Evolutionary conservation across 2,797 vertebrate species (phyloP).

Genomic region (Sebastes umbrosus): DNA sequence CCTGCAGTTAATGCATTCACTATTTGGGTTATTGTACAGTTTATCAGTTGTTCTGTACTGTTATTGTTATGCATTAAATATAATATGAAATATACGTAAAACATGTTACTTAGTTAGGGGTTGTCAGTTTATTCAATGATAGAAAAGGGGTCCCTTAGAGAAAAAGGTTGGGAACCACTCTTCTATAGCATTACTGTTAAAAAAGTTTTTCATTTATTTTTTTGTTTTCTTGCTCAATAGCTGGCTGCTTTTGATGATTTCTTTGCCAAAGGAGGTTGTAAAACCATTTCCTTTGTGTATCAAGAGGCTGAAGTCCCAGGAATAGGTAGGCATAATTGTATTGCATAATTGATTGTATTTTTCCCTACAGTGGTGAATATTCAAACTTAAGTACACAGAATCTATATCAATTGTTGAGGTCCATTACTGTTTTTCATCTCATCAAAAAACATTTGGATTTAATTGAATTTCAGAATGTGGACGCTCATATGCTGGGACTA

Average conservation of each 20-base stretch:
- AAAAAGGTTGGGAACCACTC: too few relatives aligned
- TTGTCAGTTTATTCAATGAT: too few relatives aligned
- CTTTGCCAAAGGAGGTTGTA: slow-evolving; percentile 80
- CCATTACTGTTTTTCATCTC: neutral
- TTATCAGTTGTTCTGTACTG: too few relatives aligned
- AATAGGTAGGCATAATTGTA: slow-evolving; percentile 72
- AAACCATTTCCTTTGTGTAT: slow-evolving; percentile 84
- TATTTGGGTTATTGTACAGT: too few relatives aligned
- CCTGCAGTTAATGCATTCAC: too few relatives aligned
- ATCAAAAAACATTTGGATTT: neutral
- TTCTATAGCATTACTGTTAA: neutral
- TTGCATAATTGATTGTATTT: neutral
- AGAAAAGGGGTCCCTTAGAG: too few relatives aligned
- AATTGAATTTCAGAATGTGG: slow-evolving; percentile 84
- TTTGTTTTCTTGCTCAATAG: slow-evolving; percentile 71
- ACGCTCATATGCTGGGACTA: slow-evolving; percentile 69
- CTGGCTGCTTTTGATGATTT: slow-evolving; percentile 80
- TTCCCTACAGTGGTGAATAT: neutral
- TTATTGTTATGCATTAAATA: too few relatives aligned
- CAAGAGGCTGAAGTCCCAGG: slow-evolving; percentile 82
- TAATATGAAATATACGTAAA: too few relatives aligned
- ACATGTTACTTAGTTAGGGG: too few relatives aligned
- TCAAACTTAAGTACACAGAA: neutral
- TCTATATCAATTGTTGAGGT: neutral
- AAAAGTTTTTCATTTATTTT: neutral